Conservation (phyloP, 1,140 invertebrate species). For the Acromyrmex charruanus region DNA sequence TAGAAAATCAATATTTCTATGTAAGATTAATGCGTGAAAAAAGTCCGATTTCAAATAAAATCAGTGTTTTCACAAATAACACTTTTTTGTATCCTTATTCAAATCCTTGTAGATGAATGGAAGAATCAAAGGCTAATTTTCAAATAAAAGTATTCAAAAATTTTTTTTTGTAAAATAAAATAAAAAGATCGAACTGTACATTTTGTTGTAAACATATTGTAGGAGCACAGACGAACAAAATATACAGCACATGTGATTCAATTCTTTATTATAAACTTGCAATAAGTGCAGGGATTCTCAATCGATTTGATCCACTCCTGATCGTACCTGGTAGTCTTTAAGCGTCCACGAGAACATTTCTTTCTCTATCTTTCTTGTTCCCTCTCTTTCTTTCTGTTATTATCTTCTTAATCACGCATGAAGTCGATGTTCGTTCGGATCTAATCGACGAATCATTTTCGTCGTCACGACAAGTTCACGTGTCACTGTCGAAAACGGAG, state of each 20-base stretch:
- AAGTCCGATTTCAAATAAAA: not conserved
- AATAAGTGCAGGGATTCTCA: not conserved
- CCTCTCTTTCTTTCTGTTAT: slow-evolving; percentile 1
- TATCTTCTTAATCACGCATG: slow-evolving; percentile 54
- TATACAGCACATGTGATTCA: not conserved
- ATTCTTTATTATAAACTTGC: not conserved
- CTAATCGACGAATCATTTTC: slow-evolving; percentile 7
- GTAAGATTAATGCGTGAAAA: not conserved
- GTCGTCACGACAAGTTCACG: not conserved
- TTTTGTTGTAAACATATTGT: not conserved
- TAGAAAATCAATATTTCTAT: not conserved
- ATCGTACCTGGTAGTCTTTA: slow-evolving; percentile 40
- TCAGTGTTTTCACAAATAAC: not conserved
- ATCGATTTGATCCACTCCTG: not conserved
- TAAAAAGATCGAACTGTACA: not conserved
- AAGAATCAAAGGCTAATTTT: not conserved
- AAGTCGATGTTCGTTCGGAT: not conserved
- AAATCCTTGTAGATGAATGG: not conserved
- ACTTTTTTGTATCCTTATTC: not conserved
- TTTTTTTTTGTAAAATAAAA: not conserved
- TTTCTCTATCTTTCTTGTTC: not conserved
- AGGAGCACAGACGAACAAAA: not conserved
- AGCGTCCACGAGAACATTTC: slow-evolving; percentile 43
- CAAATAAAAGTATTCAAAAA: not conserved
- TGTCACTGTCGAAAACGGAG: not conserved